Evolutionary conservation across 2,888 invertebrate genomes (phyloP).

Genomic region (Cremastinae sp.): DNA sequence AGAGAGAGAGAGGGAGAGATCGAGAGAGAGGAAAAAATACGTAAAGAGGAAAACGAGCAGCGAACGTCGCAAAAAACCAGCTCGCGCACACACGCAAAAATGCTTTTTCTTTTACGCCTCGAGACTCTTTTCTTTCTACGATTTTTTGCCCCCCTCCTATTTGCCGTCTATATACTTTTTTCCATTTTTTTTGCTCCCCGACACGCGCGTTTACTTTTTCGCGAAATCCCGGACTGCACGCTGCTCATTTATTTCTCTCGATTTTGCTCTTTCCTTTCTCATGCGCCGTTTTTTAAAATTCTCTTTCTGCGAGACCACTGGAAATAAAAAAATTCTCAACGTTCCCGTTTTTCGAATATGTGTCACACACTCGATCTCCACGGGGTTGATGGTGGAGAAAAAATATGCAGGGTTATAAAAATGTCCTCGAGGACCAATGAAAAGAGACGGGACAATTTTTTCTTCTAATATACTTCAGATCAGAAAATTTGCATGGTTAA

Average conservation of each 20-base stretch:
- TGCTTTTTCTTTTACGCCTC: conserved; percentile 73
- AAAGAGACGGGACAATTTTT: too few species aligned
- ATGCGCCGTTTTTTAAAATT: too few species aligned
- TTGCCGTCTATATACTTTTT: conserved; percentile 8
- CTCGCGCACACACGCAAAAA: conserved; percentile 23
- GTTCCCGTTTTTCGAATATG: too few species aligned
- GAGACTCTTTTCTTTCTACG: conserved; percentile 70
- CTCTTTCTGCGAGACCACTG: conserved; percentile 35
- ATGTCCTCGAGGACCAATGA: too few species aligned
- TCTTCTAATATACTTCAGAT: too few species aligned
- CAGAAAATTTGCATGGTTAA: too few species aligned
- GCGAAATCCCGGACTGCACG: conserved; percentile 42
- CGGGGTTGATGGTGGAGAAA: too few species aligned
- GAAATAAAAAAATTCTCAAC: conserved; percentile 33
- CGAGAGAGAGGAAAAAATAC: conserved; percentile 35
- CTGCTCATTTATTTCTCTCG: conserved; percentile 37
- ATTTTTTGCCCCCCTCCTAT: conserved; percentile 62
- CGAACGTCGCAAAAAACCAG: conserved; percentile 47
- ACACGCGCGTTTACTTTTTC: conserved; percentile 27
- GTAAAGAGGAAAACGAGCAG: conserved; percentile 51
- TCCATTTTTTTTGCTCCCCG: conserved; percentile 1
- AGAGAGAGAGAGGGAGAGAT: conserved; percentile 23
- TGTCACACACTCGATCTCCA: too few species aligned
- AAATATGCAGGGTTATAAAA: too few species aligned
- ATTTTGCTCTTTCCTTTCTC: too few species aligned